phyloP scores from a whole-genome alignment of 2,113 vertebrate genomes.

The Tyrannus savana region DNA sequence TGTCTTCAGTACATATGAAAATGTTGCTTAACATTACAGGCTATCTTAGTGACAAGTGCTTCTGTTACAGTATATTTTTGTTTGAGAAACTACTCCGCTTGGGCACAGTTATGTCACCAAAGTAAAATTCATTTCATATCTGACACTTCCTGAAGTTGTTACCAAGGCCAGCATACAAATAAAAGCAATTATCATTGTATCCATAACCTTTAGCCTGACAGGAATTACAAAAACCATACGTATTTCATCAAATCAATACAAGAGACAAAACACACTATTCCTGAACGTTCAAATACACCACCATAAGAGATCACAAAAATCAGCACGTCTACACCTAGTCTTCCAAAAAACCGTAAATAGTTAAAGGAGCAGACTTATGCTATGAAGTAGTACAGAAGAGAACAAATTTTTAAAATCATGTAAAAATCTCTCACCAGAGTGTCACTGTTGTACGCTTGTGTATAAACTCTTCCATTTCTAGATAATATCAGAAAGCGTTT shows the following conservation, averaged over 20 bases:
- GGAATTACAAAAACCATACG: not conserved
- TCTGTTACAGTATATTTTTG: not conserved
- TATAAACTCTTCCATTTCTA: slow-evolving; percentile 91
- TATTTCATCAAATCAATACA: not conserved
- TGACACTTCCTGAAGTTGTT: not conserved
- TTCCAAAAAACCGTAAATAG: not conserved
- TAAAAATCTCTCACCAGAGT: slow-evolving; percentile 83
- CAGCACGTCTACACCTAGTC: not conserved
- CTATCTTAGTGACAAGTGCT: not conserved
- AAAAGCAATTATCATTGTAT: not conserved
- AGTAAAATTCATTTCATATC: not conserved
- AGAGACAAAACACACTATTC: not conserved
- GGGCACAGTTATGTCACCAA: not conserved
- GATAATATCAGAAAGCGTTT: slow-evolving; percentile 93
- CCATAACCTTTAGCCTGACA: not conserved
- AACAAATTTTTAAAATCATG: not conserved
- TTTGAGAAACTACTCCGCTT: not conserved
- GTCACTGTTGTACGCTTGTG: slow-evolving; percentile 93
- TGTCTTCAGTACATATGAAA: not conserved
- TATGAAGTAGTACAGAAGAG: not conserved
- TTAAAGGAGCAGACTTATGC: not conserved
- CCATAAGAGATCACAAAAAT: not conserved
- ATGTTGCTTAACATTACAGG: not conserved
- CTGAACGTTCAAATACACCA: not conserved
- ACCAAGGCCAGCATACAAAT: not conserved